These are phyloP conservation scores for Acrobeloides nanus DNA, from an alignment of 2,888 invertebrate species.

Conservation along the genomic window DNA sequence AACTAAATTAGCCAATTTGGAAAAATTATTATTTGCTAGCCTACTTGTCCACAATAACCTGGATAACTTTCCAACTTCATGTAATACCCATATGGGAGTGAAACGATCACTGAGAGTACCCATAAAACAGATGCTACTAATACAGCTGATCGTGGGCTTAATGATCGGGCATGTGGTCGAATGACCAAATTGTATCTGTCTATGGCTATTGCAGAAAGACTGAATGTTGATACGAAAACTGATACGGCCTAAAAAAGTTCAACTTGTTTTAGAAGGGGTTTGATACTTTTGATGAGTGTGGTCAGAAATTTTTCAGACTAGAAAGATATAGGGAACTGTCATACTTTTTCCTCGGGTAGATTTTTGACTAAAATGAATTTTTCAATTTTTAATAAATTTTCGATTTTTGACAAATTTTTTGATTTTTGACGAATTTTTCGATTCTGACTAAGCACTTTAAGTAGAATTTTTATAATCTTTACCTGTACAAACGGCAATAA, in stretches of 20 bases:
- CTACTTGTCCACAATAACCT: conserved; percentile 48
- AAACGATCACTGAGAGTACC: conserved; percentile 67
- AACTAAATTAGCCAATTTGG: conserved; percentile 25
- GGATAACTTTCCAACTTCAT: conserved; percentile 58
- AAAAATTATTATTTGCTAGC: neutral
- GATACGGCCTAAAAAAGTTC: conserved; percentile 27
- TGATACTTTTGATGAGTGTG: neutral
- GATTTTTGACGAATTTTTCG: too few relatives aligned
- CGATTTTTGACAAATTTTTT: too few relatives aligned
- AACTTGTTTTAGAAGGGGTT: neutral
- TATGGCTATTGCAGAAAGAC: conserved; percentile 31
- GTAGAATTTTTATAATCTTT: too few relatives aligned
- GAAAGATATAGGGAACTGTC: too few relatives aligned
- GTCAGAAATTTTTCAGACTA: too few relatives aligned
- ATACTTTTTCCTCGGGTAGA: too few relatives aligned
- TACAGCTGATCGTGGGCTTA: conserved; percentile 18
- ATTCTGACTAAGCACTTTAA: too few relatives aligned
- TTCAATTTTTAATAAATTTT: too few relatives aligned
- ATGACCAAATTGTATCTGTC: conserved; percentile 32
- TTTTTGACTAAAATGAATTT: too few relatives aligned
- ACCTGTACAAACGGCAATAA: conserved; percentile 82
- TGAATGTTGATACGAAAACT: conserved; percentile 33
- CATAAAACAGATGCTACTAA: conserved; percentile 27
- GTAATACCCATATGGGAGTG: conserved; percentile 82
- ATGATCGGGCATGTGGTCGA: conserved; percentile 22